A percentile compares a stretch with the other conserved stretches of the same genome.
Conservation (phyloP, 1,140 invertebrate genomes). For the Geopemphigus sp. region DNA sequence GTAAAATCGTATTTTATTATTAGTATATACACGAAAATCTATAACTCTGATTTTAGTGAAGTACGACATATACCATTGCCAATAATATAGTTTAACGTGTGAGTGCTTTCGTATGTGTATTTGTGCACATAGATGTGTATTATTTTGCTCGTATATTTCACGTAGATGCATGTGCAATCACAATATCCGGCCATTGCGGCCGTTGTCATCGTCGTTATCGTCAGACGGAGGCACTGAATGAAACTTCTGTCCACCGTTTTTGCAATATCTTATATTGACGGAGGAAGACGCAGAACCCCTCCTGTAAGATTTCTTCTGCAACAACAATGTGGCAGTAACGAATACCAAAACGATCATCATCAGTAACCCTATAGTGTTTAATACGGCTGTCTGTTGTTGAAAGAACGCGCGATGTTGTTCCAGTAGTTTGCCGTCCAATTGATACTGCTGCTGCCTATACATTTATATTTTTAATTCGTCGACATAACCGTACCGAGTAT, state of each 20-base stretch:
- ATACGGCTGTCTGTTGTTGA: not conserved
- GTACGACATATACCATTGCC: too few species aligned
- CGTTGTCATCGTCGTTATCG: not conserved
- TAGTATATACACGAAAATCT: too few species aligned
- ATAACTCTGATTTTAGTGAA: too few species aligned
- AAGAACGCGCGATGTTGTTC: not conserved
- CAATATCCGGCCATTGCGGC: not conserved
- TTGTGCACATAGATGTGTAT: not conserved
- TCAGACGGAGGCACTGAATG: not conserved
- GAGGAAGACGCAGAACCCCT: not conserved
- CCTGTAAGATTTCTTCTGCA: not conserved
- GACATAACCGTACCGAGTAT: not conserved
- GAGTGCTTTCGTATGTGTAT: not conserved
- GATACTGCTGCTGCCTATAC: not conserved
- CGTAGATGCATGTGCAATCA: not conserved
- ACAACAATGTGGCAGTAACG: not conserved
- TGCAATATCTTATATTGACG: not conserved
- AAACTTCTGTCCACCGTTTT: constrained; percentile 20
- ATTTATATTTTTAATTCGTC: not conserved
- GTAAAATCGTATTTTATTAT: too few species aligned
- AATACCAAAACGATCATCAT: constrained; percentile 4
- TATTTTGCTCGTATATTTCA: too few species aligned
- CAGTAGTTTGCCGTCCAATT: not conserved
- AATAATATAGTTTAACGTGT: not conserved
- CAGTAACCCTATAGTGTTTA: constrained; percentile 3